A percentile compares a stretch with the other conserved stretches of the same genome.
These are phyloP conservation scores for Polymixis lichenea DNA, from an alignment of 2,888 invertebrate genomes.

Conservation along the genomic window DNA sequence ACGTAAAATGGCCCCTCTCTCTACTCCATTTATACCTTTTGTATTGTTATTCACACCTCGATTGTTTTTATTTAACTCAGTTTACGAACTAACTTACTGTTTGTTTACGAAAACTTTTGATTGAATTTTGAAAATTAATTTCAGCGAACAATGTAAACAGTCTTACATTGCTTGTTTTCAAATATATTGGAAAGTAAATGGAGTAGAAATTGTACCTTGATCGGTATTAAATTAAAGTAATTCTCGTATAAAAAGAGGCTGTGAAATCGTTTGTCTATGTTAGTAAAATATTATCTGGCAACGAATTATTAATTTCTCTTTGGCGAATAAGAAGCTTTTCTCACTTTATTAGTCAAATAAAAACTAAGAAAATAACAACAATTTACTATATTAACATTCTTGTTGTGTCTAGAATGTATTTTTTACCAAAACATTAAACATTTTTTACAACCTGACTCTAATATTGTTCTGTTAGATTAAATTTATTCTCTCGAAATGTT, in stretches of 20 bases:
- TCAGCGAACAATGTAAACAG: constrained; percentile 32
- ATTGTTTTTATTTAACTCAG: constrained; percentile 42
- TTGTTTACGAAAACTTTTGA: constrained; percentile 48
- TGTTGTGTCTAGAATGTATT: background rate
- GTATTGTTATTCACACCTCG: constrained; percentile 49
- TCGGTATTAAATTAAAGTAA: constrained; percentile 7
- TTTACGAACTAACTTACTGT: constrained; percentile 40
- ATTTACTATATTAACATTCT: constrained; percentile 5
- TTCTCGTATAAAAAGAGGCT: background rate
- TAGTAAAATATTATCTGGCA: constrained; percentile 5
- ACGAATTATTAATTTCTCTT: constrained; percentile 9
- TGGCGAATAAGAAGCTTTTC: constrained; percentile 1
- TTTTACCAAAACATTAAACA: background rate
- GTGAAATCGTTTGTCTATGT: background rate
- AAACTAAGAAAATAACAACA: background rate
- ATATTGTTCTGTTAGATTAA: background rate
- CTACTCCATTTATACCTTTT: constrained; percentile 40
- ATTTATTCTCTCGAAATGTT: background rate
- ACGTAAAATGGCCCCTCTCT: constrained; percentile 27
- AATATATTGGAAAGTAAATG: constrained; percentile 36
- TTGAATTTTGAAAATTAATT: constrained; percentile 59
- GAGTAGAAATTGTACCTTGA: constrained; percentile 4
- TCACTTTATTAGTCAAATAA: constrained; percentile 7
- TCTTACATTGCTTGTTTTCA: constrained; percentile 37
- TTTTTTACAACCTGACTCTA: background rate